Percentiles rank a stretch among this genome's conserved stretches.
Evolutionary conservation across 2,797 vertebrate genomes (phyloP).

Genomic region (Philypnodon macrostomus): DNA sequence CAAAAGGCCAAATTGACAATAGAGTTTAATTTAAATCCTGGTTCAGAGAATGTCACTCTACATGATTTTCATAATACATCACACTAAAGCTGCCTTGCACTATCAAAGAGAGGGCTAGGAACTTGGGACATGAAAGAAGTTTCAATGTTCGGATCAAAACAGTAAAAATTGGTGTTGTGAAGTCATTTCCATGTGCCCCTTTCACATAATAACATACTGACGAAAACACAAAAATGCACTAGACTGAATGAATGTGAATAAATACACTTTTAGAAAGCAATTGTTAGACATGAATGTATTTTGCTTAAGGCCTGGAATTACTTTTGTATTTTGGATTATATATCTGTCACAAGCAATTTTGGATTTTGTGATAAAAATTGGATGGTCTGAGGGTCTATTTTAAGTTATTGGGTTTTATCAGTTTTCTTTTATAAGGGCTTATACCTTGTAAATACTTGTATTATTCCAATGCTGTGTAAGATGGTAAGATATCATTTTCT

Average conservation of each 20-base stretch:
- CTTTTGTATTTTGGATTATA: too few relatives aligned
- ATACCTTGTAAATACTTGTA: too few relatives aligned
- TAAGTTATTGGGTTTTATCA: too few relatives aligned
- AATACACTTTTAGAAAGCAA: neutral
- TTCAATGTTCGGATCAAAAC: neutral
- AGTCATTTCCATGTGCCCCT: slow-evolving; percentile 3
- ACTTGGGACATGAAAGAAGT: slow-evolving; percentile 1
- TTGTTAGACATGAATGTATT: too few relatives aligned
- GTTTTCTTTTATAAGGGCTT: too few relatives aligned
- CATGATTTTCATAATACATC: slow-evolving; percentile 15
- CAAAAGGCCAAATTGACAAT: slow-evolving; percentile 7
- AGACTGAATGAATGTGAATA: neutral
- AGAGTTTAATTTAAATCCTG: slow-evolving; percentile 10
- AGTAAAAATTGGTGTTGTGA: neutral
- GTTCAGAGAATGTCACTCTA: slow-evolving; percentile 8
- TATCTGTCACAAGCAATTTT: too few relatives aligned
- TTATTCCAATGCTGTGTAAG: too few relatives aligned
- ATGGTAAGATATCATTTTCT: too few relatives aligned
- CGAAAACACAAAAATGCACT: too few relatives aligned
- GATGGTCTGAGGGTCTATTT: too few relatives aligned
- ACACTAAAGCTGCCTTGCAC: neutral
- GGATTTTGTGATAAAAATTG: too few relatives aligned
- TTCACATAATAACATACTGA: neutral
- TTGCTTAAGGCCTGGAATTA: too few relatives aligned
- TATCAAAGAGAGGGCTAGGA: neutral